A percentile compares a stretch with the other conserved stretches of the same genome.
These are phyloP conservation scores for Drosophila mayaguana DNA, from an alignment of 2,888 invertebrate genomes.

Conservation along the genomic window DNA sequence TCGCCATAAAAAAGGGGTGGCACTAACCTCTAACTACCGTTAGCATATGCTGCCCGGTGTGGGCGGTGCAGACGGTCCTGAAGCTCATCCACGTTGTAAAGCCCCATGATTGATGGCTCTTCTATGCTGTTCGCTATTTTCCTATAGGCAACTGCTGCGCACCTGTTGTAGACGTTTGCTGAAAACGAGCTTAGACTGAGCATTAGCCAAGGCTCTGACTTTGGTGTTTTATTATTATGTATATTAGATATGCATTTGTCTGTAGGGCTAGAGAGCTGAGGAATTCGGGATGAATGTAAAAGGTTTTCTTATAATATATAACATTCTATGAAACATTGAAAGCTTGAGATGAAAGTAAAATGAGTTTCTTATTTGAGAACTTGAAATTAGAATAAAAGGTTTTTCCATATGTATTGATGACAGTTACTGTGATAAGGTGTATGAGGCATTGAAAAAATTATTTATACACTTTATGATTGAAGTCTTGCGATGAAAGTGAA, in stretches of 20 bases:
- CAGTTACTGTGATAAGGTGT: background rate
- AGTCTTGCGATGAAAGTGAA: too few relatives aligned
- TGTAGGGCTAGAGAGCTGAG: background rate
- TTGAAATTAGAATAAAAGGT: background rate
- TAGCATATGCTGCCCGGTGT: conserved; percentile 54
- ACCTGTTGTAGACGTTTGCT: conserved; percentile 60
- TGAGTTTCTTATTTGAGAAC: background rate
- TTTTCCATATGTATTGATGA: background rate
- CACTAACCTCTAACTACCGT: conserved; percentile 43
- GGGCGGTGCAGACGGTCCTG: background rate
- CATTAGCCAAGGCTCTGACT: conserved; percentile 13
- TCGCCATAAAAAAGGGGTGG: conserved; percentile 54
- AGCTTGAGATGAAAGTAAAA: background rate
- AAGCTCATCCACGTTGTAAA: conserved; percentile 49
- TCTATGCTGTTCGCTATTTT: conserved; percentile 37
- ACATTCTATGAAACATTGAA: background rate
- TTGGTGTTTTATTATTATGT: conserved; percentile 4
- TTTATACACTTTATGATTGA: too few relatives aligned
- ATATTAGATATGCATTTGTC: conserved; percentile 7
- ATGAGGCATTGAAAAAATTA: background rate
- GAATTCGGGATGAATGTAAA: background rate
- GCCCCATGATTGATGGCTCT: conserved; percentile 64
- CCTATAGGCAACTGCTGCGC: conserved; percentile 30
- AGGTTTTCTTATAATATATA: background rate
- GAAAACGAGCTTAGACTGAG: conserved; percentile 2